Evolutionary conservation across 2,888 invertebrate species (phyloP).

Genomic region (Drosophila anomalata): DNA sequence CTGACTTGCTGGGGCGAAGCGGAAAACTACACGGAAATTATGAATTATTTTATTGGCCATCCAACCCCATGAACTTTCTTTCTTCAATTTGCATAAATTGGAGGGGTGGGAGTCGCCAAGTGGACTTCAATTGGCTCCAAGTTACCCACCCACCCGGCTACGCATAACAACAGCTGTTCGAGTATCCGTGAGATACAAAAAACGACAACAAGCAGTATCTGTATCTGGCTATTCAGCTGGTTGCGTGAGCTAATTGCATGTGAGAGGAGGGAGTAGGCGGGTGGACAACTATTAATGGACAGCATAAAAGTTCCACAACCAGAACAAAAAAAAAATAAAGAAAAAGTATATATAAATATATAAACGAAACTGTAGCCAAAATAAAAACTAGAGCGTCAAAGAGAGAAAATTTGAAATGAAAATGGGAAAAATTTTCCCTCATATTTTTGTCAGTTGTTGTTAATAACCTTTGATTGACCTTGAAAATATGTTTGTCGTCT

Average conservation of each 20-base stretch:
- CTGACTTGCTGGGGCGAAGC: constrained; percentile 1
- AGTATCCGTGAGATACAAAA: constrained; percentile 30
- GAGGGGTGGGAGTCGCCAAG: not conserved
- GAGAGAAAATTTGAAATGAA: constrained; percentile 36
- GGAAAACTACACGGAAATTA: constrained; percentile 14
- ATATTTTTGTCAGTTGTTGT: constrained; percentile 61
- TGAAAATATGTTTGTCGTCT: constrained; percentile 67
- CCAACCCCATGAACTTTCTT: constrained; percentile 57
- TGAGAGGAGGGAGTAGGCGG: constrained; percentile 9
- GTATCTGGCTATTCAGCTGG: constrained; percentile 7
- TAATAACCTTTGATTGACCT: constrained; percentile 80
- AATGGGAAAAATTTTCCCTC: constrained; percentile 56
- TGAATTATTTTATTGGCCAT: constrained; percentile 21
- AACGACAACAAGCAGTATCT: not conserved
- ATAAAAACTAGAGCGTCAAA: constrained; percentile 41
- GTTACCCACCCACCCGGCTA: constrained; percentile 2
- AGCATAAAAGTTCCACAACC: constrained; percentile 37
- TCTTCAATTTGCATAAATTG: constrained; percentile 54
- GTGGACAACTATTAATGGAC: constrained; percentile 40
- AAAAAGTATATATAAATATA: constrained; percentile 26
- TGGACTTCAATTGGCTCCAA: constrained; percentile 30
- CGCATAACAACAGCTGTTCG: constrained; percentile 33
- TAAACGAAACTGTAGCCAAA: constrained; percentile 30
- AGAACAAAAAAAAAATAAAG: constrained; percentile 30
- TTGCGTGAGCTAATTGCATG: constrained; percentile 65